Percentiles rank a stretch among this genome's conserved stretches.
Conservation (phyloP, 2,888 invertebrate species). For the Xestia rhomboidea region DNA sequence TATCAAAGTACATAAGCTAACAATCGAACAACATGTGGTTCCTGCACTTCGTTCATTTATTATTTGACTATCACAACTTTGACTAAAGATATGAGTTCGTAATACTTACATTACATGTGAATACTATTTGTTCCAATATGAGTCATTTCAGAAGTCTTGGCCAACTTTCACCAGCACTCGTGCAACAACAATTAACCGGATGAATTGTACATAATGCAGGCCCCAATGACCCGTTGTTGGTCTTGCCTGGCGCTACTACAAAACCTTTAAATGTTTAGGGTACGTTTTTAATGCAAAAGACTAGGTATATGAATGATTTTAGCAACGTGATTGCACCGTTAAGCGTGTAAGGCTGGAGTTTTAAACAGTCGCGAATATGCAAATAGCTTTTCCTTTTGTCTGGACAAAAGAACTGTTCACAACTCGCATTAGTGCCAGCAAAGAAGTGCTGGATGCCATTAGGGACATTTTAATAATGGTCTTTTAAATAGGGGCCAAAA, state of each 20-base stretch:
- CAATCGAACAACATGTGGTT: slow-evolving; percentile 22
- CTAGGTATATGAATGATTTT: slow-evolving; percentile 28
- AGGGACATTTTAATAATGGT: slow-evolving; percentile 76
- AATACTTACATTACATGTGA: slow-evolving; percentile 87
- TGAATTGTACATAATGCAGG: slow-evolving; percentile 66
- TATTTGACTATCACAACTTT: slow-evolving; percentile 68
- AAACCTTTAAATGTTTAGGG: slow-evolving; percentile 4
- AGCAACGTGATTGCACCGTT: slow-evolving; percentile 62
- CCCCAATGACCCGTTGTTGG: slow-evolving; percentile 70
- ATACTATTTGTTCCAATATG: slow-evolving; percentile 86
- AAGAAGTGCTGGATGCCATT: slow-evolving; percentile 75
- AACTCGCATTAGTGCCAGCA: slow-evolving; percentile 79
- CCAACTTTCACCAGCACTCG: slow-evolving; percentile 86
- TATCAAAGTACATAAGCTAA: slow-evolving; percentile 12
- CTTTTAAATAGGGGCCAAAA: slow-evolving; percentile 68
- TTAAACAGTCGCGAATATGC: slow-evolving; percentile 75
- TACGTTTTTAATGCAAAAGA: slow-evolving; percentile 12
- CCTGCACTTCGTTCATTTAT: slow-evolving; percentile 37
- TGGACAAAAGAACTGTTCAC: slow-evolving; percentile 78
- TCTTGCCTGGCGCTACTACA: slow-evolving; percentile 31
- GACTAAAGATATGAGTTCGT: slow-evolving; percentile 73
- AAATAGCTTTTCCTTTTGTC: slow-evolving; percentile 77
- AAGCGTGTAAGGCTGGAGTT: slow-evolving; percentile 70
- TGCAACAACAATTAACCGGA: slow-evolving; percentile 81
- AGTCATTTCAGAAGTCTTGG: slow-evolving; percentile 84